phyloP scores from a whole-genome alignment of 2,797 vertebrate genomes.

The Falco novaeseelandiae region DNA sequence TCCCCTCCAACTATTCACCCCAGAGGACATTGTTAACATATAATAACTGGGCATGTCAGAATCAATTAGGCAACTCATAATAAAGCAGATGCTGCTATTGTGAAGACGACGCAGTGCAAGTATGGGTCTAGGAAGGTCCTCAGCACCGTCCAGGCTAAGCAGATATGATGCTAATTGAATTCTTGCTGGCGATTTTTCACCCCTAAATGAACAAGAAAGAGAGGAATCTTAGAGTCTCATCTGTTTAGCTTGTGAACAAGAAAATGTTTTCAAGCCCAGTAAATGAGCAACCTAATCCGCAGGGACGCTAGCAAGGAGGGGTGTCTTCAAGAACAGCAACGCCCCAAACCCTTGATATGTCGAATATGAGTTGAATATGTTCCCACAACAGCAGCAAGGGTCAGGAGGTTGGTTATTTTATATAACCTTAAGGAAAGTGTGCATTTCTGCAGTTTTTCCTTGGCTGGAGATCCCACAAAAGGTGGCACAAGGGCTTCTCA shows the following conservation, averaged over 20 bases:
- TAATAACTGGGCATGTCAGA: conserved; percentile 82
- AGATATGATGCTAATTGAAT: conserved; percentile 85
- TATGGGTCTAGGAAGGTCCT: conserved; percentile 55
- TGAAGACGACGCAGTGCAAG: conserved; percentile 5
- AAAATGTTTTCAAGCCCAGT: conserved; percentile 62
- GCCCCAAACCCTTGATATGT: fast-evolving
- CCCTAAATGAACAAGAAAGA: conserved; percentile 90
- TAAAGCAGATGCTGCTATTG: conserved; percentile 81
- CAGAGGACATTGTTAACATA: conserved; percentile 72
- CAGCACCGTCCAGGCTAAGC: neutral
- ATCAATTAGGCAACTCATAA: conserved; percentile 86
- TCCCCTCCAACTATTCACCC: conserved; percentile 58
- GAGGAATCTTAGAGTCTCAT: conserved; percentile 74
- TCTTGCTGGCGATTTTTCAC: conserved; percentile 85
- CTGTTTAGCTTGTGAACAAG: conserved; percentile 68
- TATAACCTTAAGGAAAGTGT: neutral
- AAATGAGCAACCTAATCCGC: conserved; percentile 76
- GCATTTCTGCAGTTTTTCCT: fast-evolving
- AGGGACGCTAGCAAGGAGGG: neutral
- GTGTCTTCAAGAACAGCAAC: neutral
- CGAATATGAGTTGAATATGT: neutral
- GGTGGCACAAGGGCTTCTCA: neutral
- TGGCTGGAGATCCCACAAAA: neutral
- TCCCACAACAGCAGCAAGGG: neutral
- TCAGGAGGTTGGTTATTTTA: neutral